These are phyloP conservation scores for Lacanobia oleracea DNA, from an alignment of 2,888 invertebrate genomes.

Conservation along the genomic window DNA sequence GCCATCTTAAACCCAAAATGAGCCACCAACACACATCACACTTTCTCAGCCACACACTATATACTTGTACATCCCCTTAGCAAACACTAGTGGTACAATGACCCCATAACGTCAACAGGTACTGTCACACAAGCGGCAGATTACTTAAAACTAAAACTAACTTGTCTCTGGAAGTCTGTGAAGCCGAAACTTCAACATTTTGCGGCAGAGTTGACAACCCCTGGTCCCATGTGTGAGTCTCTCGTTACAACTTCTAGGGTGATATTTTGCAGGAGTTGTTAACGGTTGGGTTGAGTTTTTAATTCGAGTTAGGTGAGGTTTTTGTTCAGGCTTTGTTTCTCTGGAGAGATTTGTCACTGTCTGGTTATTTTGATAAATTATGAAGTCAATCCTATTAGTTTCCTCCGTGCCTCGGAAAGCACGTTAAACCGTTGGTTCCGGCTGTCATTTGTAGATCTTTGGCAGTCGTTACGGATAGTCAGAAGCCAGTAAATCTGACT, in stretches of 20 bases:
- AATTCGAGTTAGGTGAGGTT: background rate
- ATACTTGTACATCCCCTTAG: background rate
- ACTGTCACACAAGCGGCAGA: slow-evolving; percentile 35
- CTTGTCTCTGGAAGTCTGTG: slow-evolving; percentile 36
- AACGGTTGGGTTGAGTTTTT: slow-evolving; percentile 12
- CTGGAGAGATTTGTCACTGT: background rate
- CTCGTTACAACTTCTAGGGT: slow-evolving; percentile 46
- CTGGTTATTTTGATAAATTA: background rate
- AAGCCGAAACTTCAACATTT: slow-evolving; percentile 57
- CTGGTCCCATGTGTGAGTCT: slow-evolving; percentile 50
- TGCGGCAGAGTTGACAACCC: slow-evolving; percentile 53
- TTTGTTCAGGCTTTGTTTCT: background rate
- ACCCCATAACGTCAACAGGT: slow-evolving; percentile 54
- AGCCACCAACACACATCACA: background rate
- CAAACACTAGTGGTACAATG: slow-evolving; percentile 35
- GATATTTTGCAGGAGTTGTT: slow-evolving; percentile 40
- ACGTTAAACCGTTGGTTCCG: no score
- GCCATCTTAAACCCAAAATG: slow-evolving; percentile 11
- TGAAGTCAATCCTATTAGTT: no score
- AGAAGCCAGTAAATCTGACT: no score
- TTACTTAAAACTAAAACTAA: slow-evolving; percentile 60
- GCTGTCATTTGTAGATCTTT: no score
- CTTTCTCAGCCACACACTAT: background rate
- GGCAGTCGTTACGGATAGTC: no score
- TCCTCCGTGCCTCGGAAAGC: no score